Evolutionary conservation across 2,888 invertebrate genomes (phyloP).

Genomic region (Ormyrus labotus): DNA sequence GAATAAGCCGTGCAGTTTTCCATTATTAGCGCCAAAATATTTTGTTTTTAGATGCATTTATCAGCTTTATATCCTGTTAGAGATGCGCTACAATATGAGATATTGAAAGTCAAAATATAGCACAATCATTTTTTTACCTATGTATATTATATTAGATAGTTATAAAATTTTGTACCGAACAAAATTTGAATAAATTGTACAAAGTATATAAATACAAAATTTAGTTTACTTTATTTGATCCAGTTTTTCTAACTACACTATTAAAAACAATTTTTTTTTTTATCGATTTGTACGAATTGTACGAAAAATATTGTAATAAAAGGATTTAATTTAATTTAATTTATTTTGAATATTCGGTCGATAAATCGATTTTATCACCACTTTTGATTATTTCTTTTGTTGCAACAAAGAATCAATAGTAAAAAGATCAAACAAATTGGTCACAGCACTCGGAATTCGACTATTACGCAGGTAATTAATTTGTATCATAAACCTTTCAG

Average conservation of each 20-base stretch:
- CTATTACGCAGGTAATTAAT: too few relatives aligned
- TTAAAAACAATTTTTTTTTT: neutral
- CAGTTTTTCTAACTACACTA: neutral
- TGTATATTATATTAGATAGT: conserved; percentile 45
- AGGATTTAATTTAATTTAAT: too few relatives aligned
- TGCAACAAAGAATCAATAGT: too few relatives aligned
- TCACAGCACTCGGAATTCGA: too few relatives aligned
- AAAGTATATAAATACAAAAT: conserved; percentile 24
- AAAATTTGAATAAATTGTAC: conserved; percentile 54
- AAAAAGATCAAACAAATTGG: too few relatives aligned
- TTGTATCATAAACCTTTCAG: too few relatives aligned
- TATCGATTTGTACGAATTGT: neutral
- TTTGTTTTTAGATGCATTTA: conserved; percentile 26
- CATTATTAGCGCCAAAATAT: neutral
- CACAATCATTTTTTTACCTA: conserved; percentile 19
- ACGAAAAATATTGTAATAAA: too few relatives aligned
- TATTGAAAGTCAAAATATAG: conserved; percentile 10
- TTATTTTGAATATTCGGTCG: too few relatives aligned
- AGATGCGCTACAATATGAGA: conserved; percentile 6
- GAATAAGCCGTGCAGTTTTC: neutral
- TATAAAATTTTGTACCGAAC: conserved; percentile 51
- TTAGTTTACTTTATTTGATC: neutral
- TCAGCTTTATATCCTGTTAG: conserved; percentile 31
- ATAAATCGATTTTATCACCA: too few relatives aligned
- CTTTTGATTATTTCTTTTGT: too few relatives aligned